Evolutionary conservation across 2,888 invertebrate genomes (phyloP).

Genomic region (Pristionchus arcanus): DNA sequence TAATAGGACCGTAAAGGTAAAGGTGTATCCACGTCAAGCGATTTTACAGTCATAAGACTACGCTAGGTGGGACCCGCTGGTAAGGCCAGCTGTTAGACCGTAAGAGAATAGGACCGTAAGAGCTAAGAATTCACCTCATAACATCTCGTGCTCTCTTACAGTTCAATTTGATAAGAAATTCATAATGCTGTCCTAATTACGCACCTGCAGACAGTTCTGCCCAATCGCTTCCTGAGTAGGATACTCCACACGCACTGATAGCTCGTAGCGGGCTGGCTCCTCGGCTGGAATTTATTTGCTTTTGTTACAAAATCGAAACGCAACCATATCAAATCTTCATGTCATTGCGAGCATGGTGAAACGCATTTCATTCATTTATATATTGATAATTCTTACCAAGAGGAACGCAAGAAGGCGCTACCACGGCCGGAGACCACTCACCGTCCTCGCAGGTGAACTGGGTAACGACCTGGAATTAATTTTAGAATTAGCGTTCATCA

Average conservation of each 20-base stretch:
- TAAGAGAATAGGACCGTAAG: too few species aligned
- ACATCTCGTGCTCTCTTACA: too few species aligned
- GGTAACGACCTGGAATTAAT: conserved; percentile 57
- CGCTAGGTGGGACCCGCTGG: too few species aligned
- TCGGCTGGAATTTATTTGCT: conserved; percentile 67
- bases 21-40: too few species aligned
- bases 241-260: conserved; percentile 75
- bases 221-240: conserved; percentile 70
- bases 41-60: too few species aligned
- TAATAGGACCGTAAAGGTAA: not conserved
- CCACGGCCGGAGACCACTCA: conserved; percentile 90
- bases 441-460: conserved; percentile 80
- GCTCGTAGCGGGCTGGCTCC: conserved; percentile 79
- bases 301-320: not conserved
- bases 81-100: too few species aligned
- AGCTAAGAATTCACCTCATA: too few species aligned
- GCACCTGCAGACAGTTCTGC: conserved; percentile 74
- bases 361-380: not conserved
- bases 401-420: conserved; percentile 95
- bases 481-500: not conserved
- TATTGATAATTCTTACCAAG: conserved; percentile 84
- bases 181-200: not conserved
- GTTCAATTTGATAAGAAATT: not conserved
- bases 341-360: not conserved
- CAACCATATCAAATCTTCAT: not conserved